Conservation (phyloP, 2,797 vertebrate genomes). For the Pelodytes ibericus region DNA sequence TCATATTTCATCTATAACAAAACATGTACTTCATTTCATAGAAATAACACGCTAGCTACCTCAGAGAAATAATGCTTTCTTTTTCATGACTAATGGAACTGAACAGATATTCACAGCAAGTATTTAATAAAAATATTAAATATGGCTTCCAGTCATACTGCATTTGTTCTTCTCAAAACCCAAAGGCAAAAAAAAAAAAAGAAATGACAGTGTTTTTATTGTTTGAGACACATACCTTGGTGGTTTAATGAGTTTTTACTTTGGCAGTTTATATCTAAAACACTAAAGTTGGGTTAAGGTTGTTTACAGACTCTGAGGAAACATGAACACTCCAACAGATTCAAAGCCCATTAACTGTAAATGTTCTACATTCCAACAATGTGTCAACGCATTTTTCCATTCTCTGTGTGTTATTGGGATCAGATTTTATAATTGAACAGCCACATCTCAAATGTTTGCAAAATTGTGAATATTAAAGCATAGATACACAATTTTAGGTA, state of each 20-base stretch:
- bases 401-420: no score
- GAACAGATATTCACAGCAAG: conserved; percentile 2
- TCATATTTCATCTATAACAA: not conserved
- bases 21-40: not conserved
- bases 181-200: conserved; percentile 12
- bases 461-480: no score
- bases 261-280: conserved; percentile 31
- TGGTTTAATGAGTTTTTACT: conserved; percentile 25
- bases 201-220: conserved; percentile 12
- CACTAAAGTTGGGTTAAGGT: conserved; percentile 21
- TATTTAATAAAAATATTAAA: conserved; percentile 1
- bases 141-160: conserved; percentile 12
- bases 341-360: not conserved
- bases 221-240: conserved; percentile 17
- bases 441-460: no score
- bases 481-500: no score
- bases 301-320: conserved; percentile 26
- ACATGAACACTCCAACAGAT: not conserved
- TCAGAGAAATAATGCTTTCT: not conserved
- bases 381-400: not conserved
- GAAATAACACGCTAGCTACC: not conserved
- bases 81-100: not conserved
- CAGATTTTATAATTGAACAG: no score
- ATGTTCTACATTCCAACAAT: not conserved
- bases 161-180: not conserved